A percentile compares a stretch with the other conserved stretches of the same genome.
phyloP scores from a whole-genome alignment of 2,888 invertebrate genomes.

The Oscheius sp. region DNA sequence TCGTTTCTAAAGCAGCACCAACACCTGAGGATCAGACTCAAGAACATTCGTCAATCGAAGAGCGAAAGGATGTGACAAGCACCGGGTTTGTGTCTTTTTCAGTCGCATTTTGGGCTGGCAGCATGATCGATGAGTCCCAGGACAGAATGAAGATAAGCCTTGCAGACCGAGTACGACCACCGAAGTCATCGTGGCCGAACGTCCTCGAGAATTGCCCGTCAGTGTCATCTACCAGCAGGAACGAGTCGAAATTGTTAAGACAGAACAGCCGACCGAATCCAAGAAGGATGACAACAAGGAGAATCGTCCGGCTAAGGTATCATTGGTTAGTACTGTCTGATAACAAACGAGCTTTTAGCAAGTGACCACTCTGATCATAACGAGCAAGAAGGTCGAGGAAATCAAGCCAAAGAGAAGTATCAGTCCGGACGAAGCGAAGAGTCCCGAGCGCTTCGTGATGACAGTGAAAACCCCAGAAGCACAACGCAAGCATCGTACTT shows the following conservation, averaged over 20 bases:
- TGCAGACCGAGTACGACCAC: conserved; percentile 20
- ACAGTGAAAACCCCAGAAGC: conserved; percentile 49
- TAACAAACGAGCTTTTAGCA: background rate
- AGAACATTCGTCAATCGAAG: background rate
- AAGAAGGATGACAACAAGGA: conserved; percentile 28
- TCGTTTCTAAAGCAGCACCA: background rate
- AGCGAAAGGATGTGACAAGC: conserved; percentile 10
- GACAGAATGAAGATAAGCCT: conserved; percentile 24
- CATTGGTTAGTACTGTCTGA: background rate
- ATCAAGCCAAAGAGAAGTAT: conserved; percentile 2
- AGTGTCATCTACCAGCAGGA: conserved; percentile 22
- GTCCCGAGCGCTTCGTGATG: conserved; percentile 47
- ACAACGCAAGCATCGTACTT: conserved; percentile 44
- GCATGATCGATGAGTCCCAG: background rate
- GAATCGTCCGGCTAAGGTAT: conserved; percentile 15
- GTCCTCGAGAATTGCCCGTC: conserved; percentile 28
- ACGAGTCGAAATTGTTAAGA: background rate
- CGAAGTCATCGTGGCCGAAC: conserved; percentile 24
- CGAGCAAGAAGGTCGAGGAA: conserved; percentile 7
- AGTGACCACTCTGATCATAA: conserved; percentile 16
- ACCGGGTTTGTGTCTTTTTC: conserved; percentile 29
- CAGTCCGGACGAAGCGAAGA: conserved; percentile 30
- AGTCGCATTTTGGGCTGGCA: background rate
- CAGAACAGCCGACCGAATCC: background rate
- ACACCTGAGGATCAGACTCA: background rate